These are phyloP conservation scores for Notodonta ziczac DNA, from an alignment of 2,888 invertebrate genomes.

Conservation along the genomic window DNA sequence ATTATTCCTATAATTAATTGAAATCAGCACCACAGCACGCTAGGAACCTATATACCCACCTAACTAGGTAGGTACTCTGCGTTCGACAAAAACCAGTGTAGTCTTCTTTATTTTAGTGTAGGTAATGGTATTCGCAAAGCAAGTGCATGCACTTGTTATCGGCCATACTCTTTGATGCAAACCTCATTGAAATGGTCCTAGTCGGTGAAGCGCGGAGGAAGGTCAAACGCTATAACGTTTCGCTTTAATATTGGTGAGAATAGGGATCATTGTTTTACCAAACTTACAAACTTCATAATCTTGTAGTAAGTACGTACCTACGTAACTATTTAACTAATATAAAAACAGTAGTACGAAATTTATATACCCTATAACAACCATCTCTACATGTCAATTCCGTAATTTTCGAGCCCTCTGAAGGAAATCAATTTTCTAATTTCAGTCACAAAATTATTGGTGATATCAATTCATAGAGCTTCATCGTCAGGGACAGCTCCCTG, in stretches of 20 bases:
- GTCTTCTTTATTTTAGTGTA: too few relatives aligned
- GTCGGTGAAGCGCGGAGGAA: not conserved
- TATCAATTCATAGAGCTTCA: too few relatives aligned
- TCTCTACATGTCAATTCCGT: not conserved
- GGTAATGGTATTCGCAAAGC: too few relatives aligned
- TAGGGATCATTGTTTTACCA: not conserved
- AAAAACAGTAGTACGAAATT: not conserved
- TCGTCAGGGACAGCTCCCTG: too few relatives aligned
- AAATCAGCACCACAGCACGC: too few relatives aligned
- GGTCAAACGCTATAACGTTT: not conserved
- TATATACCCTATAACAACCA: not conserved
- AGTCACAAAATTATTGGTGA: too few relatives aligned
- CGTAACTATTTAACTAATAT: not conserved
- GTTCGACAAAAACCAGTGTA: not conserved
- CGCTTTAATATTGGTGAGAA: not conserved
- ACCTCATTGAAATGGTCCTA: not conserved
- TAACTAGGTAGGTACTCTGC: too few relatives aligned
- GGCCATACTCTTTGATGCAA: not conserved
- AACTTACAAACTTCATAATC: constrained; percentile 2
- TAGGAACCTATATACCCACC: too few relatives aligned
- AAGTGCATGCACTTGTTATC: not conserved
- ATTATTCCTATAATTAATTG: too few relatives aligned
- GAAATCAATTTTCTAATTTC: too few relatives aligned
- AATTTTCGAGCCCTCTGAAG: too few relatives aligned
- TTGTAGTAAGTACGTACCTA: not conserved